Evolutionary conservation across 2,113 vertebrate species (phyloP).

Genomic region (Myodes glareolus): DNA sequence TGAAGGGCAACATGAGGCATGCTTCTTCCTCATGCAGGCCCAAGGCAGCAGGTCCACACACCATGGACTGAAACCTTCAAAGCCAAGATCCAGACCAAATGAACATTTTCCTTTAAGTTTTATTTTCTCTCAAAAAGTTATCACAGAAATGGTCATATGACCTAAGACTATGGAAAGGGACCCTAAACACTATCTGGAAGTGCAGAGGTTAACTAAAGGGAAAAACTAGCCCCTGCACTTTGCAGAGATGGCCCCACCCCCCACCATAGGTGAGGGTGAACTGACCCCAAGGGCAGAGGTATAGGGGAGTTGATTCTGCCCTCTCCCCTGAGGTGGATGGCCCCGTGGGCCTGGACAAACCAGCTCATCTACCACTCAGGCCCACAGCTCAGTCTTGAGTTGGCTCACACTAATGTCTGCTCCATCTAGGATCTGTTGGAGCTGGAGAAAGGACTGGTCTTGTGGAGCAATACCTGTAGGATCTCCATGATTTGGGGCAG

Average conservation of each 20-base stretch:
- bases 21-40: neutral
- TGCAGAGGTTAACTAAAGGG: neutral
- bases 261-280: neutral
- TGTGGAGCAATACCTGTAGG: neutral
- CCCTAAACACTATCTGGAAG: neutral
- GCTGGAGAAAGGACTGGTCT: neutral
- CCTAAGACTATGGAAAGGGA: accelerated
- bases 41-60: neutral
- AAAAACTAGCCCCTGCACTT: neutral
- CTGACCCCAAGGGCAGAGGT: neutral
- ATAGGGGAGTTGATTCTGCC: neutral
- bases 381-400: neutral
- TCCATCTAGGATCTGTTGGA: neutral
- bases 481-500: neutral
- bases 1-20: neutral
- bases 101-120: neutral
- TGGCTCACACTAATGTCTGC: neutral
- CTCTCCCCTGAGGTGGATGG: neutral
- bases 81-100: neutral
- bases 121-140: neutral
- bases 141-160: neutral
- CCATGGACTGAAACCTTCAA: neutral
- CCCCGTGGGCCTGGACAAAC: neutral
- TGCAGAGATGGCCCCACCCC: neutral
- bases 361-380: neutral